phyloP scores from a whole-genome alignment of 2,113 vertebrate species.

The Sterna hirundo region DNA sequence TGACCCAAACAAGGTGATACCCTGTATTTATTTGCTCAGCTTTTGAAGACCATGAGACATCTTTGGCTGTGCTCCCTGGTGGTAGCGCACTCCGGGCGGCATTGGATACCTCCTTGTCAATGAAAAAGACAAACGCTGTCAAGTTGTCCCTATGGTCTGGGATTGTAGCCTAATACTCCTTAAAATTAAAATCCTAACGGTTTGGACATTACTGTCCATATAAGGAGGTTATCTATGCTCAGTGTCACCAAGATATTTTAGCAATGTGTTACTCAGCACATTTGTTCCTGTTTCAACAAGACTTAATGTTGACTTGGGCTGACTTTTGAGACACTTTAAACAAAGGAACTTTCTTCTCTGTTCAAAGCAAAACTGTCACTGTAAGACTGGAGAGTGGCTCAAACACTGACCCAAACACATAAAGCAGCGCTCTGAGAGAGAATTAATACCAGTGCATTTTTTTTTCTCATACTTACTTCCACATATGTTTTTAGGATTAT shows the following conservation, averaged over 20 bases:
- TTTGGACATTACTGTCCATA: background rate
- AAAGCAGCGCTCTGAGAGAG: background rate
- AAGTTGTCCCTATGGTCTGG: background rate
- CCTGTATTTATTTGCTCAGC: background rate
- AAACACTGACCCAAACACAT: background rate
- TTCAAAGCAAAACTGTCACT: background rate
- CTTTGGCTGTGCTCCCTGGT: background rate
- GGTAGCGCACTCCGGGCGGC: no score
- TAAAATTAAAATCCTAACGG: background rate
- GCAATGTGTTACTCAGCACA: background rate
- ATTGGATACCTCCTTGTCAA: background rate
- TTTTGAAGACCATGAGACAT: background rate
- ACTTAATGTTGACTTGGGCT: background rate
- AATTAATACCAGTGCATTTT: background rate
- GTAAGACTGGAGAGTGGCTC: background rate
- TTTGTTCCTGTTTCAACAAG: background rate
- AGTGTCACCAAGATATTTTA: background rate
- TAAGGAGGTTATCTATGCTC: background rate
- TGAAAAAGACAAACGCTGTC: background rate
- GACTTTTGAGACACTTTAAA: background rate
- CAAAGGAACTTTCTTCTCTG: background rate
- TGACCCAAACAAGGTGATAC: no score
- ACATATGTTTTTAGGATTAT: background rate
- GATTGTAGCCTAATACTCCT: background rate
- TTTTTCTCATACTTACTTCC: background rate